These are phyloP conservation scores for Thryonomys swinderianus DNA, from an alignment of 2,113 vertebrate species.

Conservation along the genomic window DNA sequence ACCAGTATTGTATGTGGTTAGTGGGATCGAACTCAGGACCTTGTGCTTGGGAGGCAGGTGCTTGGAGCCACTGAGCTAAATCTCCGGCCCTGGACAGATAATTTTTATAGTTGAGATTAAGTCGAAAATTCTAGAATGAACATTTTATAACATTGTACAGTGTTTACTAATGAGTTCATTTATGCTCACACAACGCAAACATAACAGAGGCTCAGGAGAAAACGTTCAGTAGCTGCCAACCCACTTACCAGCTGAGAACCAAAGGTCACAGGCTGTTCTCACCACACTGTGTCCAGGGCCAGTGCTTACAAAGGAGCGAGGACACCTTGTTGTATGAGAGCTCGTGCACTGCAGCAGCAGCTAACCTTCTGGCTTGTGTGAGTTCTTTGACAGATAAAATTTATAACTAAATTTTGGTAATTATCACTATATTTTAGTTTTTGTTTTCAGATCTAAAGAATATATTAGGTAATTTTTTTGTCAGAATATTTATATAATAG, in stretches of 20 bases:
- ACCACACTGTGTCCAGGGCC: background rate
- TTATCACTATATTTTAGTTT: conserved; percentile 76
- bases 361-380: background rate
- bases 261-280: background rate
- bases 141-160: background rate
- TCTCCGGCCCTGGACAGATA: no score
- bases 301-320: background rate
- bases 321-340: background rate
- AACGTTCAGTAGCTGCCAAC: background rate
- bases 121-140: background rate
- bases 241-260: background rate
- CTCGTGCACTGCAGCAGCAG: background rate
- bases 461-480: conserved; percentile 78
- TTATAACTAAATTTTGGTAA: conserved; percentile 46
- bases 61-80: no score
- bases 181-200: background rate
- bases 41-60: no score
- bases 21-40: no score
- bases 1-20: no score
- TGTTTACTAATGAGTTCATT: background rate
- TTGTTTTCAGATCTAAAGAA: conserved; percentile 72
- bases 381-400: background rate
- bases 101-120: background rate
- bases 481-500: conserved; percentile 75
- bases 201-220: background rate